Evolutionary conservation across 2,113 vertebrate species (phyloP).

Genomic region (Casuarius casuarius): DNA sequence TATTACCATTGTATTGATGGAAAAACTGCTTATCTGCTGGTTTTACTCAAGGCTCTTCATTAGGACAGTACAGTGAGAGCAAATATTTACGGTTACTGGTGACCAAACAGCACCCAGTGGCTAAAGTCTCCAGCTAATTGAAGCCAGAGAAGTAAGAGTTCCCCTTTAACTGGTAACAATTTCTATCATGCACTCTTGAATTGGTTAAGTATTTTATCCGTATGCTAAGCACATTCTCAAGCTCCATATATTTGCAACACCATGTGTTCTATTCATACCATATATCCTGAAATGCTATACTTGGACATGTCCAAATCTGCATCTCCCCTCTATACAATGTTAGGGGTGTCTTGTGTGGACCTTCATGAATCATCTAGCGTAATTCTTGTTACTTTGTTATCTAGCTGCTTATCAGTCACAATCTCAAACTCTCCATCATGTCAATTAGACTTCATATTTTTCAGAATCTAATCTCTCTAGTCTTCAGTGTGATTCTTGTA

Average conservation of each 20-base stretch:
- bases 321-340: neutral
- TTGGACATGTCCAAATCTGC: neutral
- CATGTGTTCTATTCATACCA: accelerated
- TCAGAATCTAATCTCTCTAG: neutral
- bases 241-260: neutral
- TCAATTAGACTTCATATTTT: neutral
- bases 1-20: neutral
- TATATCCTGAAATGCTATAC: neutral
- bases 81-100: neutral
- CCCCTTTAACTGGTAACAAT: neutral
- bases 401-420: neutral
- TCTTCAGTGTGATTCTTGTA: neutral
- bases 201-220: neutral
- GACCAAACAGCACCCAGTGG: neutral
- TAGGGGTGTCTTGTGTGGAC: neutral
- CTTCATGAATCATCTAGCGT: neutral
- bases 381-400: neutral
- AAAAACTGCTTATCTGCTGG: neutral
- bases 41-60: neutral
- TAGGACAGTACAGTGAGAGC: neutral
- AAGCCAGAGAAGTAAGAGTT: neutral
- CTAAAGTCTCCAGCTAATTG: neutral
- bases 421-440: neutral
- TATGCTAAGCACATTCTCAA: neutral
- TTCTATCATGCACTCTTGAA: neutral